phyloP scores from a whole-genome alignment of 2,888 invertebrate genomes.

The Pterostichus niger region DNA sequence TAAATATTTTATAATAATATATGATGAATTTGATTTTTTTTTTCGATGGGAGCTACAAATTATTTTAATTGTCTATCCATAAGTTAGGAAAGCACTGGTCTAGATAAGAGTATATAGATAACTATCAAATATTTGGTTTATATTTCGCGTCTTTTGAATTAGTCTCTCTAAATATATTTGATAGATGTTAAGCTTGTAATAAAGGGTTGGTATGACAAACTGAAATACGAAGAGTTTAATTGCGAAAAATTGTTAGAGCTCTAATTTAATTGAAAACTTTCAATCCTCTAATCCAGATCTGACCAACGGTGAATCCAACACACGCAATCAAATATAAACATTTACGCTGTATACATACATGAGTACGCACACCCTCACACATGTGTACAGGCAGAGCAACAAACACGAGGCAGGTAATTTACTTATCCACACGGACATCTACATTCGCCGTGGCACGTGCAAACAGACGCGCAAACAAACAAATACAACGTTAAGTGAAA shows the following conservation, averaged over 20 bases:
- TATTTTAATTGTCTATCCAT: too few relatives aligned
- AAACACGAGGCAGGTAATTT: slow-evolving; percentile 57
- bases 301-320: not conserved
- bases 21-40: too few relatives aligned
- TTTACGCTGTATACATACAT: slow-evolving; percentile 5
- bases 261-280: not conserved
- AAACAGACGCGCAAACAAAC: slow-evolving; percentile 53
- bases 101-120: too few relatives aligned
- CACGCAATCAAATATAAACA: slow-evolving; percentile 11
- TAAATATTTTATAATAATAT: too few relatives aligned
- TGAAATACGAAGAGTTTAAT: too few relatives aligned
- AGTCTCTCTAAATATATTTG: too few relatives aligned
- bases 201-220: too few relatives aligned
- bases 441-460: slow-evolving; percentile 54
- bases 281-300: not conserved
- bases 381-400: not conserved
- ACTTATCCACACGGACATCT: slow-evolving; percentile 60
- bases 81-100: too few relatives aligned
- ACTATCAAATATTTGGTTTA: too few relatives aligned
- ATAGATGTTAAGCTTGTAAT: too few relatives aligned
- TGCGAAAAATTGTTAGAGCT: not conserved
- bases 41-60: too few relatives aligned
- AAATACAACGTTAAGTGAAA: slow-evolving; percentile 54
- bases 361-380: not conserved
- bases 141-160: too few relatives aligned